These are phyloP conservation scores for Mellivora capensis DNA, from an alignment of 2,113 vertebrate species.

Conservation along the genomic window DNA sequence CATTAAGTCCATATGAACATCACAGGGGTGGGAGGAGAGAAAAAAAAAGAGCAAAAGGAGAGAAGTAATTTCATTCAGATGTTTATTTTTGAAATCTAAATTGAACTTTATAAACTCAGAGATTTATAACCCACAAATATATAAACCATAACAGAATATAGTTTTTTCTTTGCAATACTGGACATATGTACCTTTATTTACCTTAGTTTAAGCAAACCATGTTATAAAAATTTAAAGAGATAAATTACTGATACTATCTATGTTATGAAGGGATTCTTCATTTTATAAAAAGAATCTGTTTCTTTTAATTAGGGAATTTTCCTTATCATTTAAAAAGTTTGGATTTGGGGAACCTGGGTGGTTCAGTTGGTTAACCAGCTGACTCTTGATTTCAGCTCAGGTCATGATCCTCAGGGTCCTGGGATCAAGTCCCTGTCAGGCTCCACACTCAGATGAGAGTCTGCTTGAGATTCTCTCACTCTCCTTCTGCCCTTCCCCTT, in stretches of 20 bases:
- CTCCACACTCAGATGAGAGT: not conserved
- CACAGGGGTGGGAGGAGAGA: not conserved
- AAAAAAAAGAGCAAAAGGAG: not conserved
- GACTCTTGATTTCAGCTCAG: not conserved
- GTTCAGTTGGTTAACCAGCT: not conserved
- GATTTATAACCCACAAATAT: not conserved
- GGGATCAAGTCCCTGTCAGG: not conserved
- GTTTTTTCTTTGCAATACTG: not conserved
- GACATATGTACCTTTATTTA: not conserved
- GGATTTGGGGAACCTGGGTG: not conserved
- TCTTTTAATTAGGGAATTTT: not conserved
- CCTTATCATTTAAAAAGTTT: not conserved
- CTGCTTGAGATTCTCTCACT: not conserved
- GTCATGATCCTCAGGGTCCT: not conserved
- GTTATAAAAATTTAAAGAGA: not conserved
- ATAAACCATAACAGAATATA: not conserved
- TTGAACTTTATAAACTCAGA: not conserved
- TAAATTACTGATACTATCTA: not conserved
- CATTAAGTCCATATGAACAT: not conserved
- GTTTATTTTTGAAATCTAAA: not conserved
- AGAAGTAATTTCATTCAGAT: not conserved
- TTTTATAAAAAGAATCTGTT: not conserved
- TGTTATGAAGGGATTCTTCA: not conserved
- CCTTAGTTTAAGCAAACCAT: not conserved
- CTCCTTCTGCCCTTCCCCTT: not conserved